Evolutionary conservation across 2,113 vertebrate genomes (phyloP).

Genomic region (Hippopotamus amphibius): DNA sequence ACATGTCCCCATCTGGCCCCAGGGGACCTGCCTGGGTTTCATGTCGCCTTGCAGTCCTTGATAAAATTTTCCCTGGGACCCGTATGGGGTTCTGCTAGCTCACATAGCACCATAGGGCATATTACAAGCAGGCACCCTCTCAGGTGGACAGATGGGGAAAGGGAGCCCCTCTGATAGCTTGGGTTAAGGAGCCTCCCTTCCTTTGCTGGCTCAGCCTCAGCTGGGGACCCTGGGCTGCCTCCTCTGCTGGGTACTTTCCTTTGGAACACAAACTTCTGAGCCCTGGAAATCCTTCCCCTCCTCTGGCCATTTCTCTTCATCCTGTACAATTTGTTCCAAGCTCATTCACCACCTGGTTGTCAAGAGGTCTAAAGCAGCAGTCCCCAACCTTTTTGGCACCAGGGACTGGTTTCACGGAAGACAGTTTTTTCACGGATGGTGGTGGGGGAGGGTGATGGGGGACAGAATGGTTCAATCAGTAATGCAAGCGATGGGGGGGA

Average conservation of each 20-base stretch:
- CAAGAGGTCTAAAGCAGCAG: neutral
- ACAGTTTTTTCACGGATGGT: too few species aligned
- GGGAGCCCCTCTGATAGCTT: neutral
- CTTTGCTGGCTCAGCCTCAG: neutral
- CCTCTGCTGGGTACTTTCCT: neutral
- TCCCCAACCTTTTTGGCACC: too few species aligned
- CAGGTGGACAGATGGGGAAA: neutral
- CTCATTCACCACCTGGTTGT: neutral
- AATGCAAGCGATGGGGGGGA: too few species aligned
- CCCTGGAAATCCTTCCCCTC: neutral
- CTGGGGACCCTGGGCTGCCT: neutral
- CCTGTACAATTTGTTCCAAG: neutral
- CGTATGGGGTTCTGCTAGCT: neutral
- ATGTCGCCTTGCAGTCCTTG: neutral
- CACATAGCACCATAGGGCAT: neutral
- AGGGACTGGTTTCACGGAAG: too few species aligned
- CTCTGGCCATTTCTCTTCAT: neutral
- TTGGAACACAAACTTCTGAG: neutral
- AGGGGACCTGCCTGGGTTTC: neutral
- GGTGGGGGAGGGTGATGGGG: too few species aligned
- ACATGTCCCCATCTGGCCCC: neutral
- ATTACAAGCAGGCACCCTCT: neutral
- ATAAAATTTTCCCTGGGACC: neutral
- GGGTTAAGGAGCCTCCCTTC: neutral
- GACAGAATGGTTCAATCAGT: too few species aligned